Evolutionary conservation across 2,888 invertebrate genomes (phyloP).

Genomic region (Neoitamus cyanurus): DNA sequence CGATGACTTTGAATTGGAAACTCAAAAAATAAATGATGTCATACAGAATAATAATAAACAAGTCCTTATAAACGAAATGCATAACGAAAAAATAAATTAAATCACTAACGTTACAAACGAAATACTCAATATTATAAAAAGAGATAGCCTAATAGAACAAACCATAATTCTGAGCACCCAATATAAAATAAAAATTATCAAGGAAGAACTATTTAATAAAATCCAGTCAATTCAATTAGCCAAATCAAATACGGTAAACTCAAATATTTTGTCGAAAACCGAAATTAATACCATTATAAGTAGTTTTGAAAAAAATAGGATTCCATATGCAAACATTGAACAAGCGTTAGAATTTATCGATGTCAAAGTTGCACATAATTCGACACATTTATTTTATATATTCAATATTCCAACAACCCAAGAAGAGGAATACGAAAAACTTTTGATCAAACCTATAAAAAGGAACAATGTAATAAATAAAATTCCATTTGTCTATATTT

Average conservation of each 20-base stretch:
- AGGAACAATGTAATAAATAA: constrained; percentile 9
- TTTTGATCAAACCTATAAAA: constrained; percentile 5
- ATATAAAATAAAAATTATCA: too few relatives aligned
- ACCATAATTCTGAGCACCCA: background rate
- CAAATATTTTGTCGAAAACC: background rate
- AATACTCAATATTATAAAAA: background rate
- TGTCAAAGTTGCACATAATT: constrained; percentile 16
- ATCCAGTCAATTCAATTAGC: constrained; percentile 14
- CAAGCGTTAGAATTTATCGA: background rate
- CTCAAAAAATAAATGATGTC: background rate
- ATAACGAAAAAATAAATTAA: background rate
- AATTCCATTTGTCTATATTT: too few relatives aligned
- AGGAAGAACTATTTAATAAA: background rate
- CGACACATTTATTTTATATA: too few relatives aligned
- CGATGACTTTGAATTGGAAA: background rate
- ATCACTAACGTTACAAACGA: background rate
- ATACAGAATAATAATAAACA: background rate
- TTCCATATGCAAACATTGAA: constrained; percentile 2
- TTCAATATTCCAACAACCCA: constrained; percentile 24
- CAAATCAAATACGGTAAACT: background rate
- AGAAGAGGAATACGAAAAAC: constrained; percentile 7
- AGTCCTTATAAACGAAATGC: background rate
- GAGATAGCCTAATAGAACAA: background rate
- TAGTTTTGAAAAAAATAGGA: background rate
- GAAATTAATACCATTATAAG: too few relatives aligned